Conservation (phyloP, 2,113 vertebrate species). For the Barnardius zonarius region DNA sequence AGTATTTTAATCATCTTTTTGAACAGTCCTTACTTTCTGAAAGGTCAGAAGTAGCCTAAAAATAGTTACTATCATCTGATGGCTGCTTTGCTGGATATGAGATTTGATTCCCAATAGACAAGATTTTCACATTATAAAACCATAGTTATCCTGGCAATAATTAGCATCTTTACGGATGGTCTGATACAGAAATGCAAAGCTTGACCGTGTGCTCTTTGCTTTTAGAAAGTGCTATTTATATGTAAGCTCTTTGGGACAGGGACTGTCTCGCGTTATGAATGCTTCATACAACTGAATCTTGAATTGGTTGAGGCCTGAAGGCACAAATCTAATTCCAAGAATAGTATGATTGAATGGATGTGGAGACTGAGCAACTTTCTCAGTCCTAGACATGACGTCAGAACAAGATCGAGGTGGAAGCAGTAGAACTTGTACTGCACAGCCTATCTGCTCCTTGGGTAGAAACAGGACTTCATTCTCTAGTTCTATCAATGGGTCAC, state of each 20-base stretch:
- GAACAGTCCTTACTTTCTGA: constrained; percentile 42
- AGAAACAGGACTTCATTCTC: constrained; percentile 57
- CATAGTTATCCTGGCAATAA: constrained; percentile 8
- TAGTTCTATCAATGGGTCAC: constrained; percentile 32
- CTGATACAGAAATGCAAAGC: constrained; percentile 3
- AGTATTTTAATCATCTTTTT: constrained; percentile 58
- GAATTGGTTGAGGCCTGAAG: constrained; percentile 38
- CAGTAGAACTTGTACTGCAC: neutral
- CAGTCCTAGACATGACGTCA: constrained; percentile 53
- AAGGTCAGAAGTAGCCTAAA: constrained; percentile 59
- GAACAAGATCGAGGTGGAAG: constrained; percentile 42
- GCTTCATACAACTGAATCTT: constrained; percentile 39
- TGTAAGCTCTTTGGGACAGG: constrained; percentile 35
- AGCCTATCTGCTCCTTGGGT: constrained; percentile 12
- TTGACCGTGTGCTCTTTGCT: neutral
- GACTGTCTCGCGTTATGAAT: constrained; percentile 37
- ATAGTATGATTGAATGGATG: constrained; percentile 37
- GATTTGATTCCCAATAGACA: constrained; percentile 4
- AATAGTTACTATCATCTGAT: constrained; percentile 45
- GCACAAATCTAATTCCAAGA: constrained; percentile 43
- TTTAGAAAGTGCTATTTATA: constrained; percentile 43
- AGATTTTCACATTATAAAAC: neutral
- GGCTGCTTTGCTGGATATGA: constrained; percentile 36
- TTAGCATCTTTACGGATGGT: neutral
- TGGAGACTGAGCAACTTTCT: constrained; percentile 37